Base-by-base conservation (phyloP, 2,888 invertebrate genomes). In the Halictus quadricinctus region DNA sequence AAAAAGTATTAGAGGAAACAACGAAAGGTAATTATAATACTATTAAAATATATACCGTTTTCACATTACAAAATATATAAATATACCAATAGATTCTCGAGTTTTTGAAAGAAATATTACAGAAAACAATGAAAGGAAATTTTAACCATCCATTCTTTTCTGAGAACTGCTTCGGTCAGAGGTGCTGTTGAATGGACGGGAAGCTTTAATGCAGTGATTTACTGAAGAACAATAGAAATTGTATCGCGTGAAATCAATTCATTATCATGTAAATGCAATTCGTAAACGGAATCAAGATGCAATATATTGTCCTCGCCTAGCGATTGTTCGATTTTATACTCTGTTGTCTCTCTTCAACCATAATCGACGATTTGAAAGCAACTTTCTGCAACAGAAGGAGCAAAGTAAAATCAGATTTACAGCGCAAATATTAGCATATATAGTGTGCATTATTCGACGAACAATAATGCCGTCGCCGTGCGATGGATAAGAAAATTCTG, bases 381-480 rank as follows among this genome's bases (percentile, higher is more conserved):
- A 36, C 36, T 0, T 36, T 36, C 36, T 29, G 13, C 36, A 36
- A 36, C 36, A 21, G 1, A 50, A 36, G 21, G n/a, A 13, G 0
- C 36, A 36, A 29, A 15, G 21, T 48, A n/a, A 50, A 66, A n/a
- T 15, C 46, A 36, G 50, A 64, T 64, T 50, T 64, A 13, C 5
- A 69, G 48, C 36, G 48, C 36, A 76, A 76, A 76, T 66, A 69
- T 69, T 50, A 69, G 15, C 46, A n/a, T 48, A 41, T 41, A 50
- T 25, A 25, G 6, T n/a, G 46, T 7, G 64, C 21, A 8, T 25
- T 6, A 54, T 46, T 48, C 29, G 29, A 5, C 13, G 21, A 6
- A 50, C 36, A 41, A 36, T n/a, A 4, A 10, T 41, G n/a, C 2
- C 15, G n/a, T 64, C 41, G 66, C 15, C 4, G 12, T 18, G 4